Base-by-base conservation (phyloP, 2,113 vertebrate genomes). In the Antennarius striatus region DNA sequence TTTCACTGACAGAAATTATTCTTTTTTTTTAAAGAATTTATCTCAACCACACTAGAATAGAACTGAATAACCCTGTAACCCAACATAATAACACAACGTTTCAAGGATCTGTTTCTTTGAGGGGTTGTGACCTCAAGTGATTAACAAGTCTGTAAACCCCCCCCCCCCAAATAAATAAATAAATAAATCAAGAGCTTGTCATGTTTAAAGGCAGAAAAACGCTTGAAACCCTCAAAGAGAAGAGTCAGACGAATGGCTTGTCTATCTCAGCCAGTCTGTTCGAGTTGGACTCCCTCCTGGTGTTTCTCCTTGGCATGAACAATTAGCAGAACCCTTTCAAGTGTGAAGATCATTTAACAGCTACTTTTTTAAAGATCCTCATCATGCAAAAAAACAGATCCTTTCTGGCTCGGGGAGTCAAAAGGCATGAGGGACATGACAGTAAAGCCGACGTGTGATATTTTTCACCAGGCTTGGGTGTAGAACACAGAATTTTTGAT, bases 231-330 rank as follows among this genome's bases (percentile, higher is more conserved):
- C 22, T 22, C 22, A 22, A 22, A 22, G 22, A 22, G 22, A 22
- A 22, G 22, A 22, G 22, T 22, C 22, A 22, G 22, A 22, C 22
- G 22, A 22, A 22, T 22, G 22, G 22, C 22, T 22, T 22, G 22
- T 16, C 12, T 43, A 29, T 59, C 14, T 59, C 54, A 65, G 46
- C 42, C 30, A 32, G 12, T 12, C 11, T 45, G 45, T 55, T 71
- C 66, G 17, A 55, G 11, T 9, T 46, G 29, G 17, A 58, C 59
- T 17, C 53, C 10, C 28, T 48, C 22, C 61, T 45, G 62, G 50
- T 56, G 67, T 40, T 45, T 53, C 10, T n/a, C 55, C 49, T 71
- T 55, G 32, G 57, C 56, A 40, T 59, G 10, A 45, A 58, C 42
- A 63, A 22, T 22, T n/a, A 6, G 17, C 32, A 10, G 13, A 22